Base-by-base conservation (phyloP, 2,888 invertebrate species). In the Caprella mutica region DNA sequence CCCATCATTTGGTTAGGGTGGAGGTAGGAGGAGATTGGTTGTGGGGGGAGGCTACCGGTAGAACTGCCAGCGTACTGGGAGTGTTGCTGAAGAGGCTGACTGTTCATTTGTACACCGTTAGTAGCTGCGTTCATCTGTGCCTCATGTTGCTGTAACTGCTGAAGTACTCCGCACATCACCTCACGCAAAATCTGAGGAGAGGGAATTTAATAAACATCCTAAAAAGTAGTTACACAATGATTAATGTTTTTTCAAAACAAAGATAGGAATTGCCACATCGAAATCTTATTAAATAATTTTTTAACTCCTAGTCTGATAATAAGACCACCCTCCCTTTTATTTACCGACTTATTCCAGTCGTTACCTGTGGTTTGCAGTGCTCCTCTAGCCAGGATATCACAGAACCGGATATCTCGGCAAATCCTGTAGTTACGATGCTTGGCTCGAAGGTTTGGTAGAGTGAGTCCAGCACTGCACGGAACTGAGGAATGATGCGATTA, bases 321-420 rank as follows among this genome's bases (percentile, higher is more conserved):
- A 46, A 21, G 14, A n/a, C 30, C 30, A 4, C 6, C 17, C 50
- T n/a, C 3, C 2, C 17, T 26, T 23, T 29, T n/a, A 8, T 12
- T 23, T n/a, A 5, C 23, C 3, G 21, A 4, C 14, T 2, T 43
- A 14, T 5, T 19, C 43, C 14, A 2, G 24, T 3, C 3, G 3
- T 24, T 61, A 77, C 77, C 74, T 90, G 89, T 14, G 96, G 96
- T 73, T 94, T 96, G 74, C 96, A 96, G 71, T 91, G 87, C 71
- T 96, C 93, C 70, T 97, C 96, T 44, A 96, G 76, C 96, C 96
- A 97, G 69, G 87, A 88, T 72, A 96, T 92, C 1, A 96, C 90
- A 61, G 91, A 91, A 0, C 86, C 89, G 0, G 94, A 94, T 62
- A 96, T 77, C 73, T 94, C 93, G 2, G 85, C 83, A 72, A 97